Percentiles rank a stretch among this genome's conserved stretches.
phyloP scores from a whole-genome alignment of 2,888 invertebrate species.

The Ophion slaviceki region DNA sequence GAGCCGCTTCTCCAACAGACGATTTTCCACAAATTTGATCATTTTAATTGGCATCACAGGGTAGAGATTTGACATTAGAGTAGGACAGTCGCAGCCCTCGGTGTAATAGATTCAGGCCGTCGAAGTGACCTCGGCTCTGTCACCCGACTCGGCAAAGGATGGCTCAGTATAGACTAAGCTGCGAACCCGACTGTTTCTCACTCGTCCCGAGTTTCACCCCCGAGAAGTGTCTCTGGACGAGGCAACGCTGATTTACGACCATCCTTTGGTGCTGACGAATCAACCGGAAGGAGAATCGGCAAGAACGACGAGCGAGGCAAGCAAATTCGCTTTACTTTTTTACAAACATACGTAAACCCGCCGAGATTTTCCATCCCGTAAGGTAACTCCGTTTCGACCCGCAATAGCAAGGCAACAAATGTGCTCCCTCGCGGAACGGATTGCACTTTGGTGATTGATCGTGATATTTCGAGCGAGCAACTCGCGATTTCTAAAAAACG shows the following conservation, averaged over 20 bases:
- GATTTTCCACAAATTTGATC: too few relatives aligned
- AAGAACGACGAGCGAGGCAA: background rate
- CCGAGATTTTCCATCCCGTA: too few relatives aligned
- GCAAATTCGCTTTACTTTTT: too few relatives aligned
- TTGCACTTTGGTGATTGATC: conserved; percentile 4
- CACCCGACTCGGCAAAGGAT: conserved; percentile 31
- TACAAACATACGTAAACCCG: too few relatives aligned
- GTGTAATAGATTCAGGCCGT: conserved; percentile 52
- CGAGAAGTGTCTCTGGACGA: conserved; percentile 31
- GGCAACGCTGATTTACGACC: conserved; percentile 56
- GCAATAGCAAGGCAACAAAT: conserved; percentile 2
- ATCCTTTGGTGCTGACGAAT: conserved; percentile 51
- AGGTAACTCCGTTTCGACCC: background rate
- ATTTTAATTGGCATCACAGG: too few relatives aligned
- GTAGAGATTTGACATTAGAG: background rate
- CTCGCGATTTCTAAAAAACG: conserved; percentile 39
- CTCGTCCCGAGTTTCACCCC: conserved; percentile 40
- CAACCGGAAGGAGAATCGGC: conserved; percentile 41
- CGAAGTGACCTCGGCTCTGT: conserved; percentile 61
- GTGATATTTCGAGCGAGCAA: conserved; percentile 35
- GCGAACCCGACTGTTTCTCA: conserved; percentile 33
- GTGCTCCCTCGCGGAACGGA: background rate
- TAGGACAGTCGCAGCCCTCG: conserved; percentile 13
- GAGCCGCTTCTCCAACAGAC: too few relatives aligned
- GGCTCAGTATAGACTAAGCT: conserved; percentile 30